Evolutionary conservation across 1,140 invertebrate genomes (phyloP), one percentile per base, ranked within the genome.

Genomic region (Lutraria rhynchaena): DNA sequence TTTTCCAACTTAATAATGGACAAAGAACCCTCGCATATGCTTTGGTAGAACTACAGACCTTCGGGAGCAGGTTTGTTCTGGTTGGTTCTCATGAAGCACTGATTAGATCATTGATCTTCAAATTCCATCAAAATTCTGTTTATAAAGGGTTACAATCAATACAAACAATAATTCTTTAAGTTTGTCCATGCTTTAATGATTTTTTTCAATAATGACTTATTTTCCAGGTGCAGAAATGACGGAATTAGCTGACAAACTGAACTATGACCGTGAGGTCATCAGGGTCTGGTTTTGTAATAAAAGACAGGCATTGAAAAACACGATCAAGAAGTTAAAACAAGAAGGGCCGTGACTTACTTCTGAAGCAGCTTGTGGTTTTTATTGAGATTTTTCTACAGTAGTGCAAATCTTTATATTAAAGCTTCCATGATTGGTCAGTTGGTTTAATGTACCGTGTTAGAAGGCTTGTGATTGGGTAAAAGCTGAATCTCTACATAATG

Each of bases 261-360:
- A 98, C 77, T 99, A 99, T 92, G 98, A 99, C 90, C 94, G 98
- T 74, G 98, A 99, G 94, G 98, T 99, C 22, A 99, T 99, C 89
- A 94, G 98, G 92, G 99, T 99, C 93, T 99, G 98, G 98, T 99
- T 99, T 93, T 99, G 98, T 93, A 99, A 99, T 93, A 99, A 99
- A 93, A 94, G 98, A 83, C 98, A 99, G 93, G 97, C 98, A 0
- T 93, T 99, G 49, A 99, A 99, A 92, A 99, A 99, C 92, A 98
- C 97, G 13, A 97, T 93, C 29, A 94, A 94, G 84, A 93, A 93
- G 87, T 82, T 93, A 24, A 93, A 93, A 83, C 89, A 91, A 61
- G 89, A 90, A 67, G 83, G 74, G 11, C 87, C 87, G 24, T 89
- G 83, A 89, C n/a, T 63, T 7, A 41, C 7, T 11, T 9, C 37